Base-by-base conservation (phyloP, 2,888 invertebrate genomes). In the Perizoma affinitatum region DNA sequence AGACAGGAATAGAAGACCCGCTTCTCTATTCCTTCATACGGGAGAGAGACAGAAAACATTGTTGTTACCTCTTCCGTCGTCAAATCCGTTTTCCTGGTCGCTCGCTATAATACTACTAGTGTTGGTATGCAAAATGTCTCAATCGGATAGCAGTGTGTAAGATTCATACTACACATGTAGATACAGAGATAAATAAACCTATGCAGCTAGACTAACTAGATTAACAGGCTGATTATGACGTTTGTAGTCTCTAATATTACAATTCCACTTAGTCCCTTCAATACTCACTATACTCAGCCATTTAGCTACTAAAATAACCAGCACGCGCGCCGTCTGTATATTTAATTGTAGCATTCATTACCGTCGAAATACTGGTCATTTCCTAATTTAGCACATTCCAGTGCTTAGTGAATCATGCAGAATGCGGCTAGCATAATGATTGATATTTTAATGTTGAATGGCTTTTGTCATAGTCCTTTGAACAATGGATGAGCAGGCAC, bases 331-430 rank as follows among this genome's bases (percentile, higher is more conserved):
- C 54, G 62, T 50, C 61, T 44, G 58, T 59, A 53, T 57, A 56
- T 56, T 63, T 63, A 63, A 63, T 63, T 63, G 58, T 63, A 48
- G 58, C 58, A 56, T 54, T 57, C 42, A 59, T 60, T 53, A 44
- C 60, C 36, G 56, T 59, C 66, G 65, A 63, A 68, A 74, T 74
- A 74, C 75, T 69, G 68, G 73, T 70, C 73, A 76, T 73, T 75
- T 81, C 80, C 77, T 78, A 79, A 79, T 79, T 80, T 74, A 75
- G 73, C 68, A 58, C 70, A 72, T 67, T 66, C 71, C 70, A 50
- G 53, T 51, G 51, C 53, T 54, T 46, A 51, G 55, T 67, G 68
- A 74, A 68, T 79, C 75, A 74, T 63, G 51, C 60, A 33, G 54
- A 63, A 55, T 64, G 49, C 44, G 35, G 41, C 46, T 50, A 48